Conservation (phyloP, 2,888 invertebrate genomes). For the Apodemia zela region DNA sequence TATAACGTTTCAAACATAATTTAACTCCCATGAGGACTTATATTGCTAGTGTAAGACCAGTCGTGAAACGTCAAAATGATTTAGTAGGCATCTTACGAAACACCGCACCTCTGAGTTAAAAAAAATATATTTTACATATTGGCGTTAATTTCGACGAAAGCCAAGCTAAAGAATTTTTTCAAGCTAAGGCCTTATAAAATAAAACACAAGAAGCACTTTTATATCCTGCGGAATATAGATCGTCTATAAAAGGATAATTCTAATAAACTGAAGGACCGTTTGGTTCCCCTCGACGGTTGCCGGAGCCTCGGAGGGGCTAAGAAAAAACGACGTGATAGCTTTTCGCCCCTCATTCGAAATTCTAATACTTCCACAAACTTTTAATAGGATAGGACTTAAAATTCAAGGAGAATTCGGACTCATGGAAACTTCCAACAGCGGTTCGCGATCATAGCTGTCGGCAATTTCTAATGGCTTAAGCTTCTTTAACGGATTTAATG, state of each 20-base stretch:
- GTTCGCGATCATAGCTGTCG: conserved; percentile 42
- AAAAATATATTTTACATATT: neutral
- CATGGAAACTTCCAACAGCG: conserved; percentile 56
- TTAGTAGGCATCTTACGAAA: no score
- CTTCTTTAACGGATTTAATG: conserved; percentile 35
- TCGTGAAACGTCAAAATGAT: no score
- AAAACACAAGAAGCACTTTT: conserved; percentile 2
- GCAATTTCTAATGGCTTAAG: conserved; percentile 40
- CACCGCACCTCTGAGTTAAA: neutral
- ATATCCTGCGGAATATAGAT: neutral
- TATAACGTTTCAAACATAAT: no score
- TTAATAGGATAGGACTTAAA: conserved; percentile 78
- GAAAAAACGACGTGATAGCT: conserved; percentile 71
- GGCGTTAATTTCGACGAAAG: neutral
- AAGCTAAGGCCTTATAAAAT: neutral
- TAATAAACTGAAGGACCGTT: conserved; percentile 12
- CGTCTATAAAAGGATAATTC: conserved; percentile 17
- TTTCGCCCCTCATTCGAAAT: conserved; percentile 76
- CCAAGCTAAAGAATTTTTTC: neutral
- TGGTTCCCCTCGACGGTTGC: conserved; percentile 30
- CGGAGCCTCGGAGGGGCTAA: conserved; percentile 47
- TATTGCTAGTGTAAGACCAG: no score
- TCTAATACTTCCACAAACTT: conserved; percentile 77
- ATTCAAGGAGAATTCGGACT: conserved; percentile 69
- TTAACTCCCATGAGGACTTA: no score